Conservation (phyloP, 2,888 invertebrate genomes). For the Uropetala carovei region DNA sequence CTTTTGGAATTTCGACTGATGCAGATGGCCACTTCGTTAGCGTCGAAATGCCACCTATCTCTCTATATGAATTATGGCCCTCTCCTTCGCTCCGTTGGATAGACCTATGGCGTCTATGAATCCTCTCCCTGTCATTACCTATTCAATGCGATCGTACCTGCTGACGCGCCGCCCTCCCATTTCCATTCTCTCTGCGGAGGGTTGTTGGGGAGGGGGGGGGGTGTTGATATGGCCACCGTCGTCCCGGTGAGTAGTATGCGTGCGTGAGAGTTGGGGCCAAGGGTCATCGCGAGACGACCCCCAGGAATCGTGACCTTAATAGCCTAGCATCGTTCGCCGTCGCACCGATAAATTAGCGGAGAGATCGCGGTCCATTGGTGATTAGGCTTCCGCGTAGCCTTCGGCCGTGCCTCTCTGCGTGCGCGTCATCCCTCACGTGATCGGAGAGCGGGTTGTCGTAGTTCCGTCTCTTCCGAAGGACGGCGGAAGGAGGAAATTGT, state of each 20-base stretch:
- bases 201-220: background rate
- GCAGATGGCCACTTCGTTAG: background rate
- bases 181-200: background rate
- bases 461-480: no score
- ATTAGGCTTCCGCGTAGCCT: background rate
- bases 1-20: background rate
- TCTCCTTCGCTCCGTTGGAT: background rate
- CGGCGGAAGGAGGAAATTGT: no score
- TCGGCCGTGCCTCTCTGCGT: background rate
- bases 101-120: background rate
- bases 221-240: no score
- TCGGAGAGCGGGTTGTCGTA: no score
- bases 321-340: background rate
- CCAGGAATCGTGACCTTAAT: conserved; percentile 4
- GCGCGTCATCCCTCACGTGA: no score
- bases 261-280: background rate
- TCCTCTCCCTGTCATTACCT: background rate
- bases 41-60: background rate
- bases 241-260: no score
- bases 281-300: background rate
- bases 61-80: background rate
- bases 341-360: background rate
- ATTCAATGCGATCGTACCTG: conserved; percentile 8
- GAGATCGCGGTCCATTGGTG: conserved; percentile 7
- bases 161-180: background rate